A percentile compares a stretch with the other conserved stretches of the same genome.
Evolutionary conservation across 2,797 vertebrate species (phyloP).

Genomic region (Myotis vivesi): DNA sequence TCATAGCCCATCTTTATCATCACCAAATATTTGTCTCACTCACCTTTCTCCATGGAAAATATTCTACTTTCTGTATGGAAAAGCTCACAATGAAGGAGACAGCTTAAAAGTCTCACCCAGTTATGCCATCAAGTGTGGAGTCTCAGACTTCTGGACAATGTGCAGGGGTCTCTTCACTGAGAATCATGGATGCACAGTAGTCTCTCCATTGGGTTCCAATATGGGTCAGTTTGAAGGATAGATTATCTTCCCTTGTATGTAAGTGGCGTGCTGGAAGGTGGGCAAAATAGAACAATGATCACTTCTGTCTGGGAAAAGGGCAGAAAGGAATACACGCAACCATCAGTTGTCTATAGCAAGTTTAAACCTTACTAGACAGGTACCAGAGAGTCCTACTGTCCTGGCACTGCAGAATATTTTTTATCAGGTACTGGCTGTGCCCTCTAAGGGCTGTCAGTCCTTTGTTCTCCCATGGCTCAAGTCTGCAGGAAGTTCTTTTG

Average conservation of each 20-base stretch:
- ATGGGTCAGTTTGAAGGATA: background rate
- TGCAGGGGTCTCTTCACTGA: background rate
- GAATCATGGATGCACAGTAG: background rate
- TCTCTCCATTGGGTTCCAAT: background rate
- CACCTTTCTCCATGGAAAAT: background rate
- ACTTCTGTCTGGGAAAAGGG: background rate
- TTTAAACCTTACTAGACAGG: background rate
- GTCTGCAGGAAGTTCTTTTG: background rate
- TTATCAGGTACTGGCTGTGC: background rate
- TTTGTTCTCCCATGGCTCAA: background rate
- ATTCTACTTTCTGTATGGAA: background rate
- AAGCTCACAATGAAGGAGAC: background rate
- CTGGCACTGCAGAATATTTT: background rate
- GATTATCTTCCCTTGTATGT: background rate
- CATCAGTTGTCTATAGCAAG: background rate
- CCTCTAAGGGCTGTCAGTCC: background rate
- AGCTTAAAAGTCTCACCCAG: background rate
- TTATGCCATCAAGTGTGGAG: background rate
- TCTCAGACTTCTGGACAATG: background rate
- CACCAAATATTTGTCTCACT: background rate
- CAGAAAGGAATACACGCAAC: background rate
- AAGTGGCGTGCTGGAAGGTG: background rate
- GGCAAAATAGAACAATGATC: background rate
- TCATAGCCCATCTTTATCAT: background rate
- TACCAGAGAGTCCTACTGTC: too few relatives aligned